These are phyloP conservation scores for Pleuronectes platessa DNA, from an alignment of 2,113 vertebrate genomes.

Conservation along the genomic window DNA sequence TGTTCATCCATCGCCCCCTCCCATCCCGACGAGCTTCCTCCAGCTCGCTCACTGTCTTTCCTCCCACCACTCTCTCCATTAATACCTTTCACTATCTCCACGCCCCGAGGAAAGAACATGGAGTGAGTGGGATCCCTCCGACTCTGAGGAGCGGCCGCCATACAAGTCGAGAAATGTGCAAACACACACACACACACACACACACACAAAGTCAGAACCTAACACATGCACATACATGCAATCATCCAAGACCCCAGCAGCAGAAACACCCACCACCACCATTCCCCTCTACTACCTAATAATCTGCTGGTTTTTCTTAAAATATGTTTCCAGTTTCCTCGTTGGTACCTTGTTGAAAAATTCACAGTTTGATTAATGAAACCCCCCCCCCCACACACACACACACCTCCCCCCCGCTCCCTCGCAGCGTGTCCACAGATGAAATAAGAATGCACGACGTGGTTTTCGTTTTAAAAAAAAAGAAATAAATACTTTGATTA, in stretches of 20 bases:
- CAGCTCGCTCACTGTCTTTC: constrained; percentile 9
- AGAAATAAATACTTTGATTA: constrained; percentile 7
- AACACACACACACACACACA: neutral
- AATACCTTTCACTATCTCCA: constrained; percentile 50
- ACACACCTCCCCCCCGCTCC: neutral
- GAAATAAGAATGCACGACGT: too few species aligned
- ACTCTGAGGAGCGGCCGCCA: constrained; percentile 30
- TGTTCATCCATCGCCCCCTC: constrained; percentile 33
- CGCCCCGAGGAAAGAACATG: constrained; percentile 62
- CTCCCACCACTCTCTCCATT: constrained; percentile 66
- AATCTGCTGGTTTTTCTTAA: constrained; percentile 46
- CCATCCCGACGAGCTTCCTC: constrained; percentile 12
- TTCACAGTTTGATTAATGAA: constrained; percentile 24
- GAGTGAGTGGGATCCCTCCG: constrained; percentile 60
- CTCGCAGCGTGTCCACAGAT: neutral
- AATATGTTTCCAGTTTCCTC: constrained; percentile 44
- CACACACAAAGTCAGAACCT: neutral
- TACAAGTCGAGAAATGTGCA: constrained; percentile 48
- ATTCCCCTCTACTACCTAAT: constrained; percentile 29
- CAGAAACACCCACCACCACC: constrained; percentile 61
- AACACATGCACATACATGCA: constrained; percentile 1
- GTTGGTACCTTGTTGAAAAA: constrained; percentile 25
- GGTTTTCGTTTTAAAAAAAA: neutral
- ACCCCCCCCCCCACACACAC: constrained; percentile 26
- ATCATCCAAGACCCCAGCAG: constrained; percentile 28